Conservation (phyloP, 2,113 vertebrate genomes). For the Pangasianodon hypophthalmus region DNA sequence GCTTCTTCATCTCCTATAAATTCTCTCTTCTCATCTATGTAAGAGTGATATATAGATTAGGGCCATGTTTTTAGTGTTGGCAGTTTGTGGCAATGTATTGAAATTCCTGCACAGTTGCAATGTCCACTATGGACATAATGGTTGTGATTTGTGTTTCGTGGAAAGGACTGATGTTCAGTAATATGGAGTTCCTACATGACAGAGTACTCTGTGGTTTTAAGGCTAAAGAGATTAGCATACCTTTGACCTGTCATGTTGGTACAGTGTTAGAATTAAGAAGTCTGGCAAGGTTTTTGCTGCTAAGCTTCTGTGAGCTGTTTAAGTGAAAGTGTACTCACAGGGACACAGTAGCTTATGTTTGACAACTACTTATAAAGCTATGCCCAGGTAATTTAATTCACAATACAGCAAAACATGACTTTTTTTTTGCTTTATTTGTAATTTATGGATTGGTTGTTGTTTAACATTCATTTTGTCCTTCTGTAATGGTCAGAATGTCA, state of each 20-base stretch:
- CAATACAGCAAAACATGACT: slow-evolving; percentile 60
- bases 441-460: slow-evolving; percentile 48
- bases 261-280: slow-evolving; percentile 20
- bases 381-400: slow-evolving; percentile 60
- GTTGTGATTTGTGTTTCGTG: slow-evolving; percentile 18
- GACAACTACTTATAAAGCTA: slow-evolving; percentile 22
- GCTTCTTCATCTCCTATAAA: background rate
- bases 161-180: slow-evolving; percentile 12
- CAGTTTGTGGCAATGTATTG: slow-evolving; percentile 3
- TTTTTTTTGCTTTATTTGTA: slow-evolving; percentile 56
- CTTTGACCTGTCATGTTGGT: slow-evolving; percentile 19
- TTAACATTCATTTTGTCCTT: slow-evolving; percentile 54
- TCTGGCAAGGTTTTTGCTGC: slow-evolving; percentile 44
- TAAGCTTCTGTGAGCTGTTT: slow-evolving; percentile 69
- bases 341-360: slow-evolving; percentile 36
- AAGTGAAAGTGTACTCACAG: slow-evolving; percentile 44
- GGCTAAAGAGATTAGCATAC: slow-evolving; percentile 40
- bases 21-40: background rate
- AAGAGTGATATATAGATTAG: background rate
- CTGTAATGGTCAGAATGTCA: slow-evolving; percentile 70
- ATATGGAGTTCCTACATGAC: slow-evolving; percentile 15
- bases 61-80: background rate
- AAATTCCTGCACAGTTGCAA: background rate
- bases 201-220: slow-evolving; percentile 23
- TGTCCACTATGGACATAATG: background rate